These are phyloP conservation scores for Microcebus griseorufus DNA, from an alignment of 2,113 vertebrate genomes.

Conservation along the genomic window DNA sequence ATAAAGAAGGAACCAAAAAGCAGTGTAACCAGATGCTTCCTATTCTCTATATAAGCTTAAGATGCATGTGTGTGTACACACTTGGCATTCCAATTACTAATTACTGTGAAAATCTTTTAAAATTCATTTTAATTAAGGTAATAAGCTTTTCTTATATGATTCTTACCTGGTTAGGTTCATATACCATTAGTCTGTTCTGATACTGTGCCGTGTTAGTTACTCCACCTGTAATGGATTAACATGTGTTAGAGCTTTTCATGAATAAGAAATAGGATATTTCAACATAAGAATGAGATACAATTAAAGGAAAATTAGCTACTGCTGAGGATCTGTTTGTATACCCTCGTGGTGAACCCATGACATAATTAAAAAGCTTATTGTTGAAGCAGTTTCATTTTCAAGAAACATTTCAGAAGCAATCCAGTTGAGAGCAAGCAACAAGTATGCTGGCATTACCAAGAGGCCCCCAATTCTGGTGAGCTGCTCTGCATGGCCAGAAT, in stretches of 20 bases:
- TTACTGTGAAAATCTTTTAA: slow-evolving; percentile 34
- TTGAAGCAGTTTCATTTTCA: slow-evolving; percentile 61
- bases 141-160: slow-evolving; percentile 12
- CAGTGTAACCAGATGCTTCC: slow-evolving; percentile 31
- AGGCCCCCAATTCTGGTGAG: not conserved
- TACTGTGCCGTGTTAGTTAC: slow-evolving; percentile 99
- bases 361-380: slow-evolving; percentile 54
- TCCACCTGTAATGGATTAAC: slow-evolving; percentile 90
- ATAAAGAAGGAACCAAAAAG: not conserved
- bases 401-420: slow-evolving; percentile 50
- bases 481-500: not conserved
- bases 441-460: not conserved
- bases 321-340: slow-evolving; percentile 42
- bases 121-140: slow-evolving; percentile 56
- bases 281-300: slow-evolving; percentile 60
- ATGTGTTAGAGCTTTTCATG: slow-evolving; percentile 74
- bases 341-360: slow-evolving; percentile 39
- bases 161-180: slow-evolving; percentile 95
- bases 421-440: slow-evolving; percentile 32
- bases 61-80: not conserved
- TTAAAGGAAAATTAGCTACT: slow-evolving; percentile 63
- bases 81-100: not conserved
- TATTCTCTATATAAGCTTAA: not conserved
- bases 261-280: slow-evolving; percentile 53
- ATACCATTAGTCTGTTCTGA: slow-evolving; percentile 98